Base-by-base conservation (phyloP, 2,113 vertebrate species). In the Vimba vimba region DNA sequence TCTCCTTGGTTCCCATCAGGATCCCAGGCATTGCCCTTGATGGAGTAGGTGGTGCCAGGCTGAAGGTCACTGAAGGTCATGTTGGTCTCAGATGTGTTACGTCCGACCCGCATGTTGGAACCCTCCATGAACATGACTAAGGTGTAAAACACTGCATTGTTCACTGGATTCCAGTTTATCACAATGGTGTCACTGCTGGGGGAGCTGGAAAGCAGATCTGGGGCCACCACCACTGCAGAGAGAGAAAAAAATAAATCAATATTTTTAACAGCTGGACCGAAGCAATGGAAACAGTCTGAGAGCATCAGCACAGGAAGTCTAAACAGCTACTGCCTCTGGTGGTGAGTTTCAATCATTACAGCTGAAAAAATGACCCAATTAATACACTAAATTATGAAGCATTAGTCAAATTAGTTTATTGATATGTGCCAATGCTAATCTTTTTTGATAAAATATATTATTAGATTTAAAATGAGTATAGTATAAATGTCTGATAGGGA, bases 21-120 rank as follows among this genome's bases (percentile, higher is more conserved):
- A 82, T 96, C 96, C 96, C 95, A 97, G 0, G 97, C 97, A 47
- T 93, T 95, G 68, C 92, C 95, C 88, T 96, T 97, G 89, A 98
- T 95, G 27, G 94, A 97, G 89, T 97, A 98, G 3, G 91, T 94
- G 4, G 93, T 95, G 88, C 97, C 97, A 0, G 96, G 87, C 19
- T 97, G 92, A 7, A 99, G 93, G 86, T 68, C 86, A 43, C 89
- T 90, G 80, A 97, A 96, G n/a, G 90, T 92, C 84, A 96, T 30
- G 0, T 50, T 92, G 19, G 94, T 95, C 43, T 93, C 87, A 3
- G 95, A 96, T 83, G 96, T 97, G 90, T 96, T 97, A 77, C 96
- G 83, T 71, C 94, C 96, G 88, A 93, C 82, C 82, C 95, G 94
- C 27, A 66, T 90, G 74, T 92, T 94, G 89, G 96, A 94, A 86